A percentile compares a stretch with the other conserved stretches of the same genome.
phyloP scores from a whole-genome alignment of 2,797 vertebrate species.

The Naso thynnoides region DNA sequence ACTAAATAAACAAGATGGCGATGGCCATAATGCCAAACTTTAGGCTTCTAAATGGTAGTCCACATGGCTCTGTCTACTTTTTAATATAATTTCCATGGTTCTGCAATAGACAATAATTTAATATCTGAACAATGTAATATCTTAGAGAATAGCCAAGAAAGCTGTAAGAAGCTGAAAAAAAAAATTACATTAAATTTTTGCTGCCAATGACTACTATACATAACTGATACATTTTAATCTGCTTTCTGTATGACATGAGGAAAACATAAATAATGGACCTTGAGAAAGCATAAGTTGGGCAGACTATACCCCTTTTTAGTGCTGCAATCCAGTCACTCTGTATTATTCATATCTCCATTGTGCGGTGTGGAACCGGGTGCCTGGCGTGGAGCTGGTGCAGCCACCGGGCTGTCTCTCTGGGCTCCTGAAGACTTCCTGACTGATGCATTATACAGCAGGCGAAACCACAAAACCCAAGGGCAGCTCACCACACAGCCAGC shows the following conservation, averaged over 20 bases:
- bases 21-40: too few species aligned
- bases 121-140: not conserved
- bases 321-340: conserved; percentile 51
- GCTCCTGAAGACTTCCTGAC: conserved; percentile 67
- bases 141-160: not conserved
- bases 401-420: conserved; percentile 57
- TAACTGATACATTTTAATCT: conserved; percentile 12
- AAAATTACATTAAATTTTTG: not conserved
- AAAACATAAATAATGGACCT: conserved; percentile 28
- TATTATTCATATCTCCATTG: conserved; percentile 71
- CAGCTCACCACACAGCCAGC: conserved; percentile 54
- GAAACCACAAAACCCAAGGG: conserved; percentile 63
- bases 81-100: not conserved
- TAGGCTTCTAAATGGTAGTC: too few species aligned
- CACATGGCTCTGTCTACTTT: too few species aligned
- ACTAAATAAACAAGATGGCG: too few species aligned
- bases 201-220: not conserved
- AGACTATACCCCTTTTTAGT: conserved; percentile 24
- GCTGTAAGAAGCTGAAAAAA: too few species aligned
- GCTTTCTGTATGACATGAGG: conserved; percentile 15
- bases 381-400: conserved; percentile 35
- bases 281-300: conserved; percentile 33
- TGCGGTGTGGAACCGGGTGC: conserved; percentile 65
- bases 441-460: conserved; percentile 80
- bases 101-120: conserved; percentile 10